phyloP scores from a whole-genome alignment of 2,797 vertebrate species.

The Betta splendens region DNA sequence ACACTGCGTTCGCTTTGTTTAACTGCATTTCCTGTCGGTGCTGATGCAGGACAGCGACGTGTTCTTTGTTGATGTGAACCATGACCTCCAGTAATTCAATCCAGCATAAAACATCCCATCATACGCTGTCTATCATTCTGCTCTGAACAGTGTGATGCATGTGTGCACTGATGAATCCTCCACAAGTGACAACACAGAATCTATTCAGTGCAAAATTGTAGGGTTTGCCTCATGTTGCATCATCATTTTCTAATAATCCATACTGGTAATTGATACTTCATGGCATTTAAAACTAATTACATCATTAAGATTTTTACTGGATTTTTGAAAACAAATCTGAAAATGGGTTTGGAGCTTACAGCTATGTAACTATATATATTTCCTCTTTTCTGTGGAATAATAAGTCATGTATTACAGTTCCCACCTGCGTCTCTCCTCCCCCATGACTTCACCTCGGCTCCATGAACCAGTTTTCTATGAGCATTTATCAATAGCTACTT shows the following conservation, averaged over 20 bases:
- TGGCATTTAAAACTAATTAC: too few relatives aligned
- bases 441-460: constrained; percentile 7
- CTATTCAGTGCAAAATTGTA: too few relatives aligned
- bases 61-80: constrained; percentile 3
- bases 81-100: constrained; percentile 4
- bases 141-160: too few relatives aligned
- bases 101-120: not conserved
- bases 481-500: constrained; percentile 37
- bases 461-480: constrained; percentile 30
- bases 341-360: too few relatives aligned
- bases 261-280: too few relatives aligned
- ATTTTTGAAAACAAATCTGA: too few relatives aligned
- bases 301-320: too few relatives aligned
- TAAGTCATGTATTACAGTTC: constrained; percentile 8
- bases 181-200: too few relatives aligned
- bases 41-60: not conserved
- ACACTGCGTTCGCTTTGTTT: too few relatives aligned
- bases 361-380: constrained; percentile 16
- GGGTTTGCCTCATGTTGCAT: too few relatives aligned
- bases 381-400: not conserved
- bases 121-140: not conserved
- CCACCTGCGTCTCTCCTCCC: constrained; percentile 32
- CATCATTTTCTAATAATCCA: too few relatives aligned
- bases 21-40: constrained; percentile 4
- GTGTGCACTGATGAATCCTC: too few relatives aligned